Evolutionary conservation across 2,113 vertebrate species (phyloP).

Genomic region (Paralichthys olivaceus): DNA sequence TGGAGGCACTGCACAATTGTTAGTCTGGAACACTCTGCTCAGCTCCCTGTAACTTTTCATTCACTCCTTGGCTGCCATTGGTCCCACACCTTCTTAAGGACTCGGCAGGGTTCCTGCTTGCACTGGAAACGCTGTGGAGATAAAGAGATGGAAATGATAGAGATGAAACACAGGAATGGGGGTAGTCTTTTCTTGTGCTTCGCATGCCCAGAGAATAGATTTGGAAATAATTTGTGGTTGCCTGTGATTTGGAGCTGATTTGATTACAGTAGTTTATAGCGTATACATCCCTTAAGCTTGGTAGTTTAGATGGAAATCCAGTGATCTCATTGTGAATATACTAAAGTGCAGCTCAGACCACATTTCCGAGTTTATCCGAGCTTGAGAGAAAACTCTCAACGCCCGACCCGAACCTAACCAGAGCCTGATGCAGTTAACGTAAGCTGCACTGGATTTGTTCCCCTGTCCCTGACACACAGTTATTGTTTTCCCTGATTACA

Average conservation of each 20-base stretch:
- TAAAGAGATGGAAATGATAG: constrained; percentile 4
- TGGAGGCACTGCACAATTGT: constrained; percentile 18
- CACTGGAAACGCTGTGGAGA: constrained; percentile 17
- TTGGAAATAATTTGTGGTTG: constrained; percentile 1
- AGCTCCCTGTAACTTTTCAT: constrained; percentile 2
- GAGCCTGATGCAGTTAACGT: too few relatives aligned
- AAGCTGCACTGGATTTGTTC: too few relatives aligned
- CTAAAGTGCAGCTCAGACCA: background rate
- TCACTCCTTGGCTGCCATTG: constrained; percentile 20
- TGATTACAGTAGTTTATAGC: background rate
- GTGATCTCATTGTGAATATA: background rate
- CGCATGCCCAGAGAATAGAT: background rate
- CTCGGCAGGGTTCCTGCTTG: constrained; percentile 10
- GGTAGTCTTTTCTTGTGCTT: background rate
- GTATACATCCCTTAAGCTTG: too few relatives aligned
- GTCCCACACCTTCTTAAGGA: background rate
- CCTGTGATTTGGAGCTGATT: background rate
- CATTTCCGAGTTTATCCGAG: too few relatives aligned
- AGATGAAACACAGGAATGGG: background rate
- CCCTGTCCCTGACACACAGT: too few relatives aligned
- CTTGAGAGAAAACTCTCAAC: too few relatives aligned
- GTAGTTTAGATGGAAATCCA: too few relatives aligned
- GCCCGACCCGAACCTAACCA: too few relatives aligned
- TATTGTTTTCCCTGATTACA: too few relatives aligned
- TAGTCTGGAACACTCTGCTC: constrained; percentile 25